Evolutionary conservation across 1,140 invertebrate genomes (phyloP).

Genomic region (Bactericera cockerelli): DNA sequence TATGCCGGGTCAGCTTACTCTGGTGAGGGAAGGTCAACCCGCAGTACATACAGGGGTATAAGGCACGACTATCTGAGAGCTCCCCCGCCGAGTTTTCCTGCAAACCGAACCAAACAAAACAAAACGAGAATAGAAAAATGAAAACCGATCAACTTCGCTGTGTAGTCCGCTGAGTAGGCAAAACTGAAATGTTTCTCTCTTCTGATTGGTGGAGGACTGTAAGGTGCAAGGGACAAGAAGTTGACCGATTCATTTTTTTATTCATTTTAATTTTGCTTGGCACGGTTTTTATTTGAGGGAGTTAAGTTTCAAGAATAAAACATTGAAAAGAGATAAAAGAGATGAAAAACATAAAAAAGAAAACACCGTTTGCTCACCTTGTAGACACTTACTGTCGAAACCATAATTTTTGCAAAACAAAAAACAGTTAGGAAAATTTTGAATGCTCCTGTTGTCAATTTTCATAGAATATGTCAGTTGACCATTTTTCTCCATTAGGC

Average conservation of each 20-base stretch:
- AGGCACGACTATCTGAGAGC: conserved; percentile 29
- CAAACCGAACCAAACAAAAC: conserved; percentile 64
- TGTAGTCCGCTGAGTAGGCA: conserved; percentile 11
- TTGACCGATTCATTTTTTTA: conserved; percentile 83
- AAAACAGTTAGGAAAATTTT: conserved; percentile 29
- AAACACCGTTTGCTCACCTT: background rate
- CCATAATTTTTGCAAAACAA: conserved; percentile 6
- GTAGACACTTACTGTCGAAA: background rate
- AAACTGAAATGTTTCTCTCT: too few species aligned
- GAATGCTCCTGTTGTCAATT: conserved; percentile 31
- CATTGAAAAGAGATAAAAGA: conserved; percentile 14
- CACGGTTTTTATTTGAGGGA: conserved; percentile 29
- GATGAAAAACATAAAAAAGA: conserved; percentile 18
- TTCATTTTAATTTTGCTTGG: conserved; percentile 23
- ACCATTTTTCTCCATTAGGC: too few species aligned
- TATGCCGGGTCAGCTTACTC: conserved; percentile 74
- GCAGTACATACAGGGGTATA: conserved; percentile 60
- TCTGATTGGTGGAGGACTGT: too few species aligned
- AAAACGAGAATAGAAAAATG: conserved; percentile 33
- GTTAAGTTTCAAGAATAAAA: too few species aligned
- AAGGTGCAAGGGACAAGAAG: conserved; percentile 50
- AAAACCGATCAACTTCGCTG: conserved; percentile 64
- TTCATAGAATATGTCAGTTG: too few species aligned
- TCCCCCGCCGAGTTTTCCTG: conserved; percentile 65
- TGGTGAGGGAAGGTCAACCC: conserved; percentile 70